A percentile compares a stretch with the other conserved stretches of the same genome.
These are phyloP conservation scores for Psilopogon haemacephalus DNA, from an alignment of 2,113 vertebrate species.

Conservation along the genomic window DNA sequence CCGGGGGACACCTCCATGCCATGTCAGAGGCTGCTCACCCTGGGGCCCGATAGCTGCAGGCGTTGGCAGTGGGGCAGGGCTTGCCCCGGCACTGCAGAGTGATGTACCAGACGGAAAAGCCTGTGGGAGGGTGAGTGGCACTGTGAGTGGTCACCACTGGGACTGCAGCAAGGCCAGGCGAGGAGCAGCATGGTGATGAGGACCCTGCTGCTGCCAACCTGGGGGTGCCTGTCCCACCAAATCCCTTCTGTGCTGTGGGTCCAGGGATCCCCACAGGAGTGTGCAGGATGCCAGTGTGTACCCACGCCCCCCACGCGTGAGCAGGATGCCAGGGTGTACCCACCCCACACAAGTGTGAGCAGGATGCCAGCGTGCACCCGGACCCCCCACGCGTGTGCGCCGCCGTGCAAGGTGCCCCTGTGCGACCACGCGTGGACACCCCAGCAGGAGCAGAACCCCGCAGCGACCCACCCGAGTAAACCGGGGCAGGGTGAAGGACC, in stretches of 20 bases:
- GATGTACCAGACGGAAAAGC: neutral
- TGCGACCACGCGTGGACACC: neutral
- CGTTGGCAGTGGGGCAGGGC: neutral
- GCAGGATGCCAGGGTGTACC: too few species aligned
- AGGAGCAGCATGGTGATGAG: neutral
- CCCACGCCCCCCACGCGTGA: accelerated
- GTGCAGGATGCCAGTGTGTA: too few species aligned
- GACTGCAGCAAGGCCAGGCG: accelerated
- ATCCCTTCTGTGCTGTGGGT: too few species aligned
- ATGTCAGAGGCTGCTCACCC: neutral
- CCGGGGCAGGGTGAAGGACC: too few species aligned
- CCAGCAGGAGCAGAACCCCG: too few species aligned
- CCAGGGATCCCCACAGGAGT: too few species aligned
- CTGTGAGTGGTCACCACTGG: accelerated
- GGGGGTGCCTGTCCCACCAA: accelerated
- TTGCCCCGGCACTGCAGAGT: neutral
- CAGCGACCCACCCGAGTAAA: too few species aligned
- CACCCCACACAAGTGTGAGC: accelerated
- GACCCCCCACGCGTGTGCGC: too few species aligned
- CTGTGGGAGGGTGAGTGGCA: neutral
- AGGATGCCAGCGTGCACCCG: too few species aligned
- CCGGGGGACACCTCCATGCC: accelerated
- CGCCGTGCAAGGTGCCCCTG: too few species aligned
- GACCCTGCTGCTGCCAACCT: neutral
- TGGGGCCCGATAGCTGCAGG: accelerated